These are phyloP conservation scores for Psix sp. DNA, from an alignment of 1,140 invertebrate genomes.

Conservation along the genomic window DNA sequence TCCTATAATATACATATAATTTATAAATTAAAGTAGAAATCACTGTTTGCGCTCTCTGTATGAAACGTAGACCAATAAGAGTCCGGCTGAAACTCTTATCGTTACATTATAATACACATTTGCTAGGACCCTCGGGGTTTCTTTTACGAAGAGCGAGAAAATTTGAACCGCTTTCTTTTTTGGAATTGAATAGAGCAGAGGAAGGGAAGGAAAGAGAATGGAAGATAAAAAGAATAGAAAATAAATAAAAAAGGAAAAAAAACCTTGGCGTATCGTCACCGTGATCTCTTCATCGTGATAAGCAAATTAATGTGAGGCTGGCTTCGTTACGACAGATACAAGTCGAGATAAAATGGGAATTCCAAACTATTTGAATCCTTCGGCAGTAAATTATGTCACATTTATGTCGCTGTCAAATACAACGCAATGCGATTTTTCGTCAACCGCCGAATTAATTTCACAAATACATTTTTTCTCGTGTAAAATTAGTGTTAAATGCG, in stretches of 20 bases:
- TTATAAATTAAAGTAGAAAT: slow-evolving; percentile 22
- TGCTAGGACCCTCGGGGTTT: slow-evolving; percentile 9
- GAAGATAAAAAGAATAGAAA: slow-evolving; percentile 9
- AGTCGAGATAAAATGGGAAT: slow-evolving; percentile 50
- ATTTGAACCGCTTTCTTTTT: slow-evolving; percentile 32
- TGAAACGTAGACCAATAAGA: slow-evolving; percentile 6
- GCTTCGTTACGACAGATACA: slow-evolving; percentile 60
- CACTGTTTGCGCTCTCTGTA: slow-evolving; percentile 12
- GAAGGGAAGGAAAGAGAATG: not conserved
- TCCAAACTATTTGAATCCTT: slow-evolving; percentile 55
- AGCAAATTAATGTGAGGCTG: slow-evolving; percentile 58
- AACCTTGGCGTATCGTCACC: slow-evolving; percentile 24
- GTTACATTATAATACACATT: slow-evolving; percentile 24
- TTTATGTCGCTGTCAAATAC: slow-evolving; percentile 50
- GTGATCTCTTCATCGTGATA: slow-evolving; percentile 59
- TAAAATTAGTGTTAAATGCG: slow-evolving; percentile 46
- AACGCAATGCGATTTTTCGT: slow-evolving; percentile 45
- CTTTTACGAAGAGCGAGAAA: slow-evolving; percentile 16
- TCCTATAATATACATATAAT: slow-evolving; percentile 29
- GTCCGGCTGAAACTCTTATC: slow-evolving; percentile 4
- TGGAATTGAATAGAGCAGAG: not conserved
- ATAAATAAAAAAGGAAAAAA: slow-evolving; percentile 39
- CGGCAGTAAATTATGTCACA: slow-evolving; percentile 55
- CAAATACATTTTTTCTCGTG: slow-evolving; percentile 42
- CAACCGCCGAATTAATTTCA: slow-evolving; percentile 39